Percentiles rank a stretch among this genome's conserved stretches.
Conservation (phyloP, 2,888 invertebrate species). For the Camptogramma bilineatum region DNA sequence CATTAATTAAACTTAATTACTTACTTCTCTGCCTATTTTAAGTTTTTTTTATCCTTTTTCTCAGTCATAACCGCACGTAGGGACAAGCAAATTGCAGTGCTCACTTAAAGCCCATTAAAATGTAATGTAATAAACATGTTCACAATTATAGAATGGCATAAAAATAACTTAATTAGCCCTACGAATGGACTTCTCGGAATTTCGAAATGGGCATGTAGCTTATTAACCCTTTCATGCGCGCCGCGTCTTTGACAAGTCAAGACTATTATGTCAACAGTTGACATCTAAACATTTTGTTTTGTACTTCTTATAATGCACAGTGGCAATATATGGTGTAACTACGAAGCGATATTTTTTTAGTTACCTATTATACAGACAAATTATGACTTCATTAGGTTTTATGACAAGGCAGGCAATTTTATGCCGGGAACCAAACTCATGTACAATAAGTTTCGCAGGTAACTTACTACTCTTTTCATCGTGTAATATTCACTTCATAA, state of each 20-base stretch:
- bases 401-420: background rate
- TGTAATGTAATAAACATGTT: constrained; percentile 64
- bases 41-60: constrained; percentile 21
- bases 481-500: background rate
- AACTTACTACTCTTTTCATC: background rate
- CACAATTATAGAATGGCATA: constrained; percentile 59
- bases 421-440: background rate
- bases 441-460: background rate
- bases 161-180: constrained; percentile 53
- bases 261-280: background rate
- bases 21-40: constrained; percentile 30
- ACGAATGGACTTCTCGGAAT: constrained; percentile 41
- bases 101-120: constrained; percentile 62
- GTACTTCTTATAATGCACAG: too few species aligned
- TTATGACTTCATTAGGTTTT: background rate
- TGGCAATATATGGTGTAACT: too few species aligned
- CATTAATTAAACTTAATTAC: constrained; percentile 21
- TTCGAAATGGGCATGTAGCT: constrained; percentile 31
- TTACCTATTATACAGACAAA: background rate
- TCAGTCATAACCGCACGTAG: constrained; percentile 42
- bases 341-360: background rate
- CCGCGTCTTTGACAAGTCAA: background rate
- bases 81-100: constrained; percentile 57
- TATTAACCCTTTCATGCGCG: constrained; percentile 23
- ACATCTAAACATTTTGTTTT: background rate